Conservation (phyloP, 2,888 invertebrate species). For the Rhogogaster chlorosoma region DNA sequence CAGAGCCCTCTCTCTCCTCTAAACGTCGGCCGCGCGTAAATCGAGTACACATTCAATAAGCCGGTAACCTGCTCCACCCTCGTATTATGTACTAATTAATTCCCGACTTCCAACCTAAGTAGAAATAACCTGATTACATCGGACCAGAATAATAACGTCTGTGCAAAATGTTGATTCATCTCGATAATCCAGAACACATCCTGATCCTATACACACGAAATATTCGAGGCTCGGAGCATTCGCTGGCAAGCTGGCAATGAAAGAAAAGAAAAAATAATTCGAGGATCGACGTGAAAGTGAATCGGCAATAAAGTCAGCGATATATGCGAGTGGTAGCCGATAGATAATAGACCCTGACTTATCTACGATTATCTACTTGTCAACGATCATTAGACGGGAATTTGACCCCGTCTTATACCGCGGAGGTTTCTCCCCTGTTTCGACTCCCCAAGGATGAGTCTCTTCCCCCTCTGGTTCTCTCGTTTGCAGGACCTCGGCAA, state of each 20-base stretch:
- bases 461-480: background rate
- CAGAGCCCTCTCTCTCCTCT: background rate
- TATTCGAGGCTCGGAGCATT: background rate
- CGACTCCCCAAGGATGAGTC: background rate
- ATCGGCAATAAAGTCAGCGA: background rate
- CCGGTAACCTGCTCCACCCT: slow-evolving; percentile 17
- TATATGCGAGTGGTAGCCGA: background rate
- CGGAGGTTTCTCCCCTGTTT: background rate
- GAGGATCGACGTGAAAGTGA: background rate
- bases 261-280: background rate
- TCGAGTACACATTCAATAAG: slow-evolving; percentile 46
- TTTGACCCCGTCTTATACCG: background rate
- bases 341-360: background rate
- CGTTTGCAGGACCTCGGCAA: slow-evolving; percentile 19
- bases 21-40: slow-evolving; percentile 15
- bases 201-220: background rate
- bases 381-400: slow-evolving; percentile 36
- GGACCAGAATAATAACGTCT: background rate
- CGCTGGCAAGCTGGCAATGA: background rate
- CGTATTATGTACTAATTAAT: slow-evolving; percentile 16
- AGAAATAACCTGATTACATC: background rate
- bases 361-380: slow-evolving; percentile 7
- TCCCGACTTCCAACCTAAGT: background rate
- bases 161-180: background rate
- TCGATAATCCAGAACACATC: background rate